Percentiles rank a stretch among this genome's conserved stretches.
Evolutionary conservation across 2,113 vertebrate genomes (phyloP).

Genomic region (Gavialis gangeticus): DNA sequence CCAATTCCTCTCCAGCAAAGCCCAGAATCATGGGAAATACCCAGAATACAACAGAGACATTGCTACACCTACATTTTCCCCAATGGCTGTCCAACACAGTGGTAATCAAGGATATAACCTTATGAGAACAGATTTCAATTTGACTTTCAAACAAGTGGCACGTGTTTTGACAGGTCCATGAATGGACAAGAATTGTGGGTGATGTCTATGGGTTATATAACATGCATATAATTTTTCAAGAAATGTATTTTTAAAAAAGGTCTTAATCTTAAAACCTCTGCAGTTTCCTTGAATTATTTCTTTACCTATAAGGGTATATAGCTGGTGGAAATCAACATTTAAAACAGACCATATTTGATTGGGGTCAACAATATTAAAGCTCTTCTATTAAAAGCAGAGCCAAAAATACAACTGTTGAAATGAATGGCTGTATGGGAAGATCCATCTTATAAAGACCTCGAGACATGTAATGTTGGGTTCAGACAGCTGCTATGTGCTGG

Average conservation of each 20-base stretch:
- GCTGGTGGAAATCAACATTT: background rate
- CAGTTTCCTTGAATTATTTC: background rate
- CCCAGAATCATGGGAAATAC: too few relatives aligned
- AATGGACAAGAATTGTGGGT: constrained; percentile 22
- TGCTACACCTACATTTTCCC: too few relatives aligned
- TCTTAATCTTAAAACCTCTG: background rate
- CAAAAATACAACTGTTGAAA: too few relatives aligned
- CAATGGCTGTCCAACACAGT: background rate
- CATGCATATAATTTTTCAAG: background rate
- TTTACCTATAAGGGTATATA: background rate
- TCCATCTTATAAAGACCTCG: background rate
- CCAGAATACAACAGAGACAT: too few relatives aligned
- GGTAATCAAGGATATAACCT: background rate
- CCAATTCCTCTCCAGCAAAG: too few relatives aligned
- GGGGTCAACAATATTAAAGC: background rate
- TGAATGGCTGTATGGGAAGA: background rate
- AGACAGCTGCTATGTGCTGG: background rate
- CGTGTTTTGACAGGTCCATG: constrained; percentile 3
- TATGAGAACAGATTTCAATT: constrained; percentile 7
- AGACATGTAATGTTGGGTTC: background rate
- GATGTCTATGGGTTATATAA: background rate
- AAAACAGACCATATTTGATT: background rate
- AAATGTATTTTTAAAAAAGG: background rate
- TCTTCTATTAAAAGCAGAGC: background rate
- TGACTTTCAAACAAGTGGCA: constrained; percentile 35